phyloP scores from a whole-genome alignment of 2,888 invertebrate genomes.

The Thereva nobilitata region DNA sequence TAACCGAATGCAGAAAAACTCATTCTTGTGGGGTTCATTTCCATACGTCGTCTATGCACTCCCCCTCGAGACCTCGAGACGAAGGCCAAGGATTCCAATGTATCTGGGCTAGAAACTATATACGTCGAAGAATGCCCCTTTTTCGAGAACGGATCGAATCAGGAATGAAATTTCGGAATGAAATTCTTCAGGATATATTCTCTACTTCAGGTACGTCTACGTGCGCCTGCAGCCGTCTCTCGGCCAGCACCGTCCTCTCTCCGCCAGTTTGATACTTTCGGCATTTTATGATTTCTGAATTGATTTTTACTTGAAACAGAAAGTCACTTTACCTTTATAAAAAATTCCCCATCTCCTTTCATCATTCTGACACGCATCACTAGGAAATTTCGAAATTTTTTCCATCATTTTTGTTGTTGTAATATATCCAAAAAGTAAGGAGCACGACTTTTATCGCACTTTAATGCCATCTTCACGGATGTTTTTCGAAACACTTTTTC shows the following conservation, averaged over 20 bases:
- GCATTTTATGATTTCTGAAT: conserved; percentile 31
- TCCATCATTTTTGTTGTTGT: conserved; percentile 10
- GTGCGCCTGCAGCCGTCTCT: too few relatives aligned
- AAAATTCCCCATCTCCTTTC: not conserved
- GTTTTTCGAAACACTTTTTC: conserved; percentile 1
- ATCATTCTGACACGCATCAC: conserved; percentile 20
- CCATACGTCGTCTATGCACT: conserved; percentile 6
- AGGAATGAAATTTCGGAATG: conserved; percentile 6
- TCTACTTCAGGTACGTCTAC: conserved; percentile 2
- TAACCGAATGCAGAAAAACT: not conserved
- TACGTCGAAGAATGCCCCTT: not conserved
- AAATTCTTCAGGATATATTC: conserved; percentile 9
- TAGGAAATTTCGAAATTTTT: conserved; percentile 19
- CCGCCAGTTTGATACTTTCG: conserved; percentile 18
- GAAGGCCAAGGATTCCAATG: not conserved
- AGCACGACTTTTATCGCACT: conserved; percentile 11
- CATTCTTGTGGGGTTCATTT: conserved; percentile 12
- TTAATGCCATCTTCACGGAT: not conserved
- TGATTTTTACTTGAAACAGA: conserved; percentile 17
- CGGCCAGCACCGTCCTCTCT: not conserved
- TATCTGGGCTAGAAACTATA: not conserved
- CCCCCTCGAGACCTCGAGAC: not conserved
- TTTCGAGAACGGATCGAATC: conserved; percentile 18
- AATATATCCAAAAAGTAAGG: not conserved
- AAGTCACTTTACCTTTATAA: conserved; percentile 18